A percentile compares a stretch with the other conserved stretches of the same genome.
phyloP scores from a whole-genome alignment of 2,888 invertebrate genomes.

The Chydorus sphaericus region DNA sequence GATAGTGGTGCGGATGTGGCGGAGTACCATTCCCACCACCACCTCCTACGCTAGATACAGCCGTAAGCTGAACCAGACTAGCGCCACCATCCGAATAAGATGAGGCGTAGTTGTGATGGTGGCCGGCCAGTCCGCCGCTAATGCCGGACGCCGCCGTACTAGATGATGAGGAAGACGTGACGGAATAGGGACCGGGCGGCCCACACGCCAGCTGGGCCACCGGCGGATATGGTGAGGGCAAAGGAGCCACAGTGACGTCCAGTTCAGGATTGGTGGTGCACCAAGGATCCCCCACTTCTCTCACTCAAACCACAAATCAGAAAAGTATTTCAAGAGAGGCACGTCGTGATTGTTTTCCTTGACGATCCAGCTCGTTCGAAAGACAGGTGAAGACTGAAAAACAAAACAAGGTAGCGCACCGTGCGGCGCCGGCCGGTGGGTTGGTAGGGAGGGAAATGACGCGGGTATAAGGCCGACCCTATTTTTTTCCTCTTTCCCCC shows the following conservation, averaged over 20 bases:
- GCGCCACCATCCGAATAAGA: neutral
- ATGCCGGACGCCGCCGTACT: too few relatives aligned
- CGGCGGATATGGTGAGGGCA: constrained; percentile 6
- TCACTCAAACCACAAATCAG: too few relatives aligned
- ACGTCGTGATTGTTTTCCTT: neutral
- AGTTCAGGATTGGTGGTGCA: neutral
- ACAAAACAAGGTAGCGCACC: too few relatives aligned
- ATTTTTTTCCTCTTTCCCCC: too few relatives aligned
- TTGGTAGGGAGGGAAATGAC: neutral
- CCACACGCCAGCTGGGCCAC: constrained; percentile 6
- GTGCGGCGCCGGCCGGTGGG: neutral
- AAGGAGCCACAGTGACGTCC: neutral
- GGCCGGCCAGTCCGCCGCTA: neutral
- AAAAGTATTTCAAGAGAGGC: neutral
- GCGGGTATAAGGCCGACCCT: neutral
- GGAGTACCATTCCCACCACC: too few relatives aligned
- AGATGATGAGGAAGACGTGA: neutral
- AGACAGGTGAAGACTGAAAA: constrained; percentile 3
- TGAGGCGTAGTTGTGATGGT: neutral
- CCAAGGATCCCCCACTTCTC: neutral
- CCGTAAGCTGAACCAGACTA: too few relatives aligned
- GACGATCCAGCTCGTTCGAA: constrained; percentile 1
- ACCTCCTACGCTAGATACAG: too few relatives aligned
- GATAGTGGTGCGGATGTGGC: too few relatives aligned
- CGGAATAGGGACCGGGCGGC: constrained; percentile 2